phyloP scores from a whole-genome alignment of 2,888 invertebrate genomes.

The Prostheceraeus crozeri region DNA sequence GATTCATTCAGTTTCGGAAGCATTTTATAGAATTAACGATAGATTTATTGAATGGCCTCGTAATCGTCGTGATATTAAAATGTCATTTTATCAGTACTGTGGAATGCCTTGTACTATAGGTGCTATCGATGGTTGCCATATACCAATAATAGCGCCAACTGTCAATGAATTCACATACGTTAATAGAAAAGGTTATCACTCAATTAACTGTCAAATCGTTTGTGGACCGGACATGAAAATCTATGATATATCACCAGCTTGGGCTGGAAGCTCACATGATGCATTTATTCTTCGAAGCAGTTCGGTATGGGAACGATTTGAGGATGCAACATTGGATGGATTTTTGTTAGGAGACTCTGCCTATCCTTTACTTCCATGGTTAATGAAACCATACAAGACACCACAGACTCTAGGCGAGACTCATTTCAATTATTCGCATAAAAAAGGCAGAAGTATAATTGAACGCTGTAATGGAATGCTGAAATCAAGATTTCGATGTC shows the following conservation, averaged over 20 bases:
- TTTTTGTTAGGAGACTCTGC: constrained; percentile 7
- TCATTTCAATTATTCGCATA: background rate
- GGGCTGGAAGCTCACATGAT: constrained; percentile 13
- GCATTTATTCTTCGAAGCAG: background rate
- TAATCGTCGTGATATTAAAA: background rate
- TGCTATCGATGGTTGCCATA: constrained; percentile 1
- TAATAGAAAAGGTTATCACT: constrained; percentile 23
- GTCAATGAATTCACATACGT: constrained; percentile 25
- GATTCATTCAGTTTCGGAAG: constrained; percentile 5
- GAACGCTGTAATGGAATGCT: constrained; percentile 14
- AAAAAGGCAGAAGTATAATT: constrained; percentile 10
- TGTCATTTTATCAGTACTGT: constrained; percentile 10
- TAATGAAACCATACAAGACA: constrained; percentile 1
- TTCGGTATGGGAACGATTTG: background rate
- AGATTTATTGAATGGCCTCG: background rate
- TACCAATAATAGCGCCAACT: background rate
- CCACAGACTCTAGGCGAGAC: background rate
- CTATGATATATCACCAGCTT: background rate
- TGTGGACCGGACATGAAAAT: constrained; percentile 1
- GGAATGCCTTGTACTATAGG: constrained; percentile 11
- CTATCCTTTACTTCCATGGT: constrained; percentile 6
- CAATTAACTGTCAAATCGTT: constrained; percentile 17
- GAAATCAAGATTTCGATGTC: constrained; percentile 13
- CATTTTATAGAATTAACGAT: background rate
- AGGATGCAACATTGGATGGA: background rate